Percentiles rank a stretch among this genome's conserved stretches.
These are phyloP conservation scores for Mustelus asterias DNA, from an alignment of 2,113 vertebrate species.

Conservation along the genomic window DNA sequence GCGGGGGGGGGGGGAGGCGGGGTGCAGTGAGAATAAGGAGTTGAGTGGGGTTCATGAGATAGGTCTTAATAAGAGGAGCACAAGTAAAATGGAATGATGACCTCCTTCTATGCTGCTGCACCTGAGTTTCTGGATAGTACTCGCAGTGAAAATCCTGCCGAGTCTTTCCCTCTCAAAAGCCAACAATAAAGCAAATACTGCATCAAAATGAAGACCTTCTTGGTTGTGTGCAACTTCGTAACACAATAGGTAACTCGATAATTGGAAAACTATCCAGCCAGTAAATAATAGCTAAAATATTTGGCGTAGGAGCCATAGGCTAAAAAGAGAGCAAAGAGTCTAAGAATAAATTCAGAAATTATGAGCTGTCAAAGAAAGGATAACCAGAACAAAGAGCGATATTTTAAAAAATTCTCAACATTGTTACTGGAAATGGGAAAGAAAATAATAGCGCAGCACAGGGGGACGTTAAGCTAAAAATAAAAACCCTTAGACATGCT, in stretches of 20 bases:
- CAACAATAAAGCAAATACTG: neutral
- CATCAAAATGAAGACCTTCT: neutral
- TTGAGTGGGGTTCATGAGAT: neutral
- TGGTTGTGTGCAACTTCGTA: neutral
- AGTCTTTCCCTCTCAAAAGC: neutral
- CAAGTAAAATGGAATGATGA: neutral
- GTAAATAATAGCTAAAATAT: neutral
- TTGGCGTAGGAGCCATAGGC: neutral
- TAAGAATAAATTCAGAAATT: neutral
- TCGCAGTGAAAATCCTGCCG: neutral
- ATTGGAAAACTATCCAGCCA: neutral
- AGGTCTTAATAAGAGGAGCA: neutral
- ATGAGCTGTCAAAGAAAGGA: conserved; percentile 2
- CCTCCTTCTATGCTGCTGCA: neutral
- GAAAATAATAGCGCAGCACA: neutral
- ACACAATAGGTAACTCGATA: neutral
- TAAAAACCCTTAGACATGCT: neutral
- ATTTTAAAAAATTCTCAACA: neutral
- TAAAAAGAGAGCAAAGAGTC: neutral
- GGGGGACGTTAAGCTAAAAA: neutral
- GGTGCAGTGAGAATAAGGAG: neutral
- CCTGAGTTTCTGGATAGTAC: neutral
- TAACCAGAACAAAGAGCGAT: neutral
- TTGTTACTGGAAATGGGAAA: neutral
- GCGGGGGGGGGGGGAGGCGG: too few relatives aligned